These are phyloP conservation scores for Penaeus chinensis DNA, from an alignment of 1,140 invertebrate genomes.

Conservation along the genomic window DNA sequence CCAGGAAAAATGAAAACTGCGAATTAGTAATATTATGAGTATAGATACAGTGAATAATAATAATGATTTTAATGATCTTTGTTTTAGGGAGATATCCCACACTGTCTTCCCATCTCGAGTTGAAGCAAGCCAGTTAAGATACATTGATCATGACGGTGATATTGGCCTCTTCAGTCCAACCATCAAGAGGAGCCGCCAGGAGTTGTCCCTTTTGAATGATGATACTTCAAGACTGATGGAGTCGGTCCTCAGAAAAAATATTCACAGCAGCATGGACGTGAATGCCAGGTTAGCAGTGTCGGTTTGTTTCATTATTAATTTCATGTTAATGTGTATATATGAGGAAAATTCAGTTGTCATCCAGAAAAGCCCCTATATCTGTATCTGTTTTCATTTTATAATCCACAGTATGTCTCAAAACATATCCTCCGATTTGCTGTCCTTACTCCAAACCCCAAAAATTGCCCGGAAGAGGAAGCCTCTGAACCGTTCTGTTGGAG, in stretches of 20 bases:
- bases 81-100: constrained; percentile 32
- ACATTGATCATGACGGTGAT: constrained; percentile 9
- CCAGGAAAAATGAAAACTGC: no score
- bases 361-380: no score
- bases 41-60: no score
- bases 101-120: constrained; percentile 44
- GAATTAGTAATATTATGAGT: no score
- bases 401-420: constrained; percentile 27
- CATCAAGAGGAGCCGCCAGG: constrained; percentile 3
- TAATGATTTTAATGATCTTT: neutral
- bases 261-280: neutral
- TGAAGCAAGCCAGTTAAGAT: neutral
- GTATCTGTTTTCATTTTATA: no score
- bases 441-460: constrained; percentile 40
- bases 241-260: constrained; percentile 16
- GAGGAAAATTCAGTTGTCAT: neutral
- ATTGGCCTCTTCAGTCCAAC: constrained; percentile 28
- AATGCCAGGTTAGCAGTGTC: constrained; percentile 3
- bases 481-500: neutral
- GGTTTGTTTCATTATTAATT: neutral
- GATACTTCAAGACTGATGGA: constrained; percentile 24
- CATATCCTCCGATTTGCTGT: constrained; percentile 43
- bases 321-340: constrained; percentile 1
- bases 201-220: neutral
- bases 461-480: constrained; percentile 25